These are phyloP conservation scores for Anguilla anguilla DNA, from an alignment of 2,797 vertebrate species.

Conservation along the genomic window DNA sequence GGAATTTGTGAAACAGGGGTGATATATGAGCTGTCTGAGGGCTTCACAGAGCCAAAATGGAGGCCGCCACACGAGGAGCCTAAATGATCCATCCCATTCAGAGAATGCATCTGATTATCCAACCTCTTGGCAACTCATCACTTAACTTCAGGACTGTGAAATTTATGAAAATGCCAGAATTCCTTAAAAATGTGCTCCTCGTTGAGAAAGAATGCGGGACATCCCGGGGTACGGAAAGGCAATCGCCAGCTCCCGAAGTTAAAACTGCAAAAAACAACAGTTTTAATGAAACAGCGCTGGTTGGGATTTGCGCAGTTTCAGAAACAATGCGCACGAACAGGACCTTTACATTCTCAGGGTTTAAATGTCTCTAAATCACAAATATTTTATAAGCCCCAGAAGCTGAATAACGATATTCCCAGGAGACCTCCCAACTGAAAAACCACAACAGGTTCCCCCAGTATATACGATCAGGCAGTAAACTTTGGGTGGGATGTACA, in stretches of 20 bases:
- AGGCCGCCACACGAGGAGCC: background rate
- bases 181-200: background rate
- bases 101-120: background rate
- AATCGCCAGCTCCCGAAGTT: background rate
- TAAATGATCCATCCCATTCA: background rate
- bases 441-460: background rate
- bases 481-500: background rate
- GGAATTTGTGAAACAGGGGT: background rate
- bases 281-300: background rate
- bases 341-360: background rate
- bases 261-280: background rate
- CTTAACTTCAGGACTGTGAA: background rate
- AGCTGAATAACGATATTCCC: background rate
- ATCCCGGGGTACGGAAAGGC: background rate
- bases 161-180: conserved; percentile 9
- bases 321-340: background rate
- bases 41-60: background rate
- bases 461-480: background rate
- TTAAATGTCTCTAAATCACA: background rate
- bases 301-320: background rate
- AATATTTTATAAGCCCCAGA: background rate
- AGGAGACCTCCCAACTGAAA: background rate
- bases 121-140: background rate
- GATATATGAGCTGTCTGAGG: background rate
- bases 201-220: background rate